Base-by-base conservation (phyloP, 53 echinoderm and acorn worm genomes). In the Patiria pectinifera region DNA sequence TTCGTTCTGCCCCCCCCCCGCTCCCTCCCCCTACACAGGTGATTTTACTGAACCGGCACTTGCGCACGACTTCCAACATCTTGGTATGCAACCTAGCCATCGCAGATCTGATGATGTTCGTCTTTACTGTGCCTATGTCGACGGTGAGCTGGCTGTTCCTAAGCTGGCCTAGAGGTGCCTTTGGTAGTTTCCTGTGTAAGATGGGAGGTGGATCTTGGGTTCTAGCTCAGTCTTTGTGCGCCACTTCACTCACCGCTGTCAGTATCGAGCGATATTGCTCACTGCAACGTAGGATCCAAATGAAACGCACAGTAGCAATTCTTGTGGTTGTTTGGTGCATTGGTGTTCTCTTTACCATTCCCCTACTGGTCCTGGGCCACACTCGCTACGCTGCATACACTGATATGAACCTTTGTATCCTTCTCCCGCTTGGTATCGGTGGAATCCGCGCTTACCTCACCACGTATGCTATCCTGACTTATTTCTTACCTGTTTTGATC, bases 1-100 rank as follows among this genome's bases (percentile, higher is more conserved):
- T 6, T 74, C 74, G 13, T 74, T 24, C 74, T 74, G 6, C 2
- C 21, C 74, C 13, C 16, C 21, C 21, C 58, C 35, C 58, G n/a
- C 11, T 23, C 11, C 58, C 60, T 11, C 1, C 58, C 62, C 7
- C 83, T 15, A 21, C 43, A 46, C 62, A 87, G 87, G 78, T 87
- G 72, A 87, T 87, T 77, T 49, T 87, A 60, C 78, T 87, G 22
- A 87, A 44, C 87, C 59, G 77, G 18, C 76, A 78, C 44, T 35
- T 87, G 62, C 76, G 87, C 15, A 87, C 87, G 16, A 87, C 87
- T 44, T 87, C 87, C 45, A 87, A 87, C 62, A 76, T 87, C 44
- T 61, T 87, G 78, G 87, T 87, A 1, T 76, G 76, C 35, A 87
- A 87, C 61, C 78, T 87, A 6, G 87, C 87, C 18, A 48, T 87